phyloP scores from a whole-genome alignment of 2,888 invertebrate genomes.

The Ceramica pisi region DNA sequence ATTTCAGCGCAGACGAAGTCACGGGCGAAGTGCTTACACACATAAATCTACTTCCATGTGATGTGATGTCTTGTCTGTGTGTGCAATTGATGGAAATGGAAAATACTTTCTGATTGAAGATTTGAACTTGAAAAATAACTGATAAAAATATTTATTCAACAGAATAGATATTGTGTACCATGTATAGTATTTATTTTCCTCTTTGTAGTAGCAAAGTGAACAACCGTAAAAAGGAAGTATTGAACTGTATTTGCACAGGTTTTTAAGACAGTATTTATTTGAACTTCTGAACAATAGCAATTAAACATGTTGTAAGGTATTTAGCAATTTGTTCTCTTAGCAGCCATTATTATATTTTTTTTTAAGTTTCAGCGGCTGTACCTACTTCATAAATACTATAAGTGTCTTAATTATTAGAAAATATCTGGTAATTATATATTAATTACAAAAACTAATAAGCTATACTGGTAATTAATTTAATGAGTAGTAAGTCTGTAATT shows the following conservation, averaged over 20 bases:
- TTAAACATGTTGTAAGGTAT: background rate
- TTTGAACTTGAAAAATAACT: background rate
- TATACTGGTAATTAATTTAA: background rate
- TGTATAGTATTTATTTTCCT: constrained; percentile 9
- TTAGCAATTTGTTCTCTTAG: background rate
- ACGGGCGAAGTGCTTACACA: no score
- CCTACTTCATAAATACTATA: background rate
- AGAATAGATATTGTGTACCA: constrained; percentile 1
- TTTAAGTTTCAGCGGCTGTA: background rate
- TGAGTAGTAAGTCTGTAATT: constrained; percentile 1
- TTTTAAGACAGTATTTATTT: constrained; percentile 4
- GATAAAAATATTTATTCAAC: background rate
- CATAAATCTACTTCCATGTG: no score
- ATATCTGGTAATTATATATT: background rate
- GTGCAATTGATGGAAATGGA: no score
- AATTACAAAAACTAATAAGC: background rate
- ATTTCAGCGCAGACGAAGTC: no score
- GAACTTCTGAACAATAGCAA: background rate
- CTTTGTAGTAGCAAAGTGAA: background rate
- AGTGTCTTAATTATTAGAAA: constrained; percentile 4
- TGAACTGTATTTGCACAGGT: background rate
- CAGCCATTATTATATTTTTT: background rate
- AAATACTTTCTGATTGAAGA: no score
- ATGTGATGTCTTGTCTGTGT: no score
- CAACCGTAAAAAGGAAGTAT: background rate